These are phyloP conservation scores for Lamellibrachia columna DNA, from an alignment of 2,888 invertebrate species.

Conservation along the genomic window DNA sequence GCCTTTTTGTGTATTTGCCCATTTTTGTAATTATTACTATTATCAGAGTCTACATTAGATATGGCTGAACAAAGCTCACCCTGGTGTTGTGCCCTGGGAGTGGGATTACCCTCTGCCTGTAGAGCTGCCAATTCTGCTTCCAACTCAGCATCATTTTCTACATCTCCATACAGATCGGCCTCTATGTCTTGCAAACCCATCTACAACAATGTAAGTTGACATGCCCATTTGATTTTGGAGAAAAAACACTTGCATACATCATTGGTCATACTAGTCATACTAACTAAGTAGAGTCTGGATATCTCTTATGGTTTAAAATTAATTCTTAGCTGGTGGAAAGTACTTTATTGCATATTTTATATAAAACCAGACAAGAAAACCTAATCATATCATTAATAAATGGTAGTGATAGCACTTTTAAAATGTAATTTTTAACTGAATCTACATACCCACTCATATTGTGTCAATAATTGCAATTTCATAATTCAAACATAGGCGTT, in stretches of 20 bases:
- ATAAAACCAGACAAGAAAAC: too few relatives aligned
- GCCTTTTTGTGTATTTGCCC: too few relatives aligned
- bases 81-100: not conserved
- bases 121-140: slow-evolving; percentile 88
- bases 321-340: too few relatives aligned
- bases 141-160: slow-evolving; percentile 78
- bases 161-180: slow-evolving; percentile 32
- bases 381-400: too few relatives aligned
- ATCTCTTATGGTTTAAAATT: not conserved
- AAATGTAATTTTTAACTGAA: too few relatives aligned
- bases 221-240: not conserved
- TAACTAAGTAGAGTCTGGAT: not conserved
- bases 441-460: too few relatives aligned
- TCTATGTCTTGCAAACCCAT: slow-evolving; percentile 34
- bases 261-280: not conserved
- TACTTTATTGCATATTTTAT: too few relatives aligned
- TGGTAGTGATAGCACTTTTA: too few relatives aligned
- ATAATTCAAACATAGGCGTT: too few relatives aligned
- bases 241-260: not conserved
- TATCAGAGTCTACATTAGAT: not conserved
- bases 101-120: slow-evolving; percentile 52
- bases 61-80: not conserved
- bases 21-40: not conserved
- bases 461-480: too few relatives aligned
- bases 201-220: not conserved